Percentiles rank a stretch among this genome's conserved stretches.
phyloP scores from a whole-genome alignment of 2,888 invertebrate genomes.

The Heliconius sara region DNA sequence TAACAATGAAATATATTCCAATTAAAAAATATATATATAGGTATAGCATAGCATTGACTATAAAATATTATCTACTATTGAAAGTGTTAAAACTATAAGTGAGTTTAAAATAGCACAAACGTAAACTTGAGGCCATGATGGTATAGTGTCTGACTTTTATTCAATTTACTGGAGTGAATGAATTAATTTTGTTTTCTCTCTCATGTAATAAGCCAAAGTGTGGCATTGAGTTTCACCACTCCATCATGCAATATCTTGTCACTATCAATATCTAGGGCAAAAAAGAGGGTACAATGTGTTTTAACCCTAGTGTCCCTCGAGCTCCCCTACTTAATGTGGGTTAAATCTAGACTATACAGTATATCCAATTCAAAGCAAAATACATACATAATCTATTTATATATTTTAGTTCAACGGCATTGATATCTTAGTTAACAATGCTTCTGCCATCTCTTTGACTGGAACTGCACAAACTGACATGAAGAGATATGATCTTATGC shows the following conservation, averaged over 20 bases:
- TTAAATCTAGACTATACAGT: not conserved
- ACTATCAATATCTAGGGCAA: no score
- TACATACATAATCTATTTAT: not conserved
- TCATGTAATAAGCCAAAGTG: no score
- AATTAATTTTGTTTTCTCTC: not conserved
- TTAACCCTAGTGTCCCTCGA: no score
- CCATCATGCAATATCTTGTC: not conserved
- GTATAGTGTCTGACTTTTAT: not conserved
- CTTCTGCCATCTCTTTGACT: constrained; percentile 95
- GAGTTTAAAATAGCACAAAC: not conserved
- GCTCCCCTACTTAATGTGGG: no score
- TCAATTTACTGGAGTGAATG: not conserved
- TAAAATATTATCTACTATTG: not conserved
- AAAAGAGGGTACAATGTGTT: no score
- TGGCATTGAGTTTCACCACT: not conserved
- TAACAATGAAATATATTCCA: no score
- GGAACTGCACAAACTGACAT: constrained; percentile 93
- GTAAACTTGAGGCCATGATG: not conserved
- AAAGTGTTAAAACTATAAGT: not conserved
- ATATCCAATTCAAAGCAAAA: not conserved
- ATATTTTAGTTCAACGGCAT: constrained; percentile 92
- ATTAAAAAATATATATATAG: no score
- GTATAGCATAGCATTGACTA: not conserved
- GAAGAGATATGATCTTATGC: constrained; percentile 99
- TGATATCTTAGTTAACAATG: constrained; percentile 97